Conservation (phyloP, 2,797 vertebrate species). For the Thalassophryne amazonica region DNA sequence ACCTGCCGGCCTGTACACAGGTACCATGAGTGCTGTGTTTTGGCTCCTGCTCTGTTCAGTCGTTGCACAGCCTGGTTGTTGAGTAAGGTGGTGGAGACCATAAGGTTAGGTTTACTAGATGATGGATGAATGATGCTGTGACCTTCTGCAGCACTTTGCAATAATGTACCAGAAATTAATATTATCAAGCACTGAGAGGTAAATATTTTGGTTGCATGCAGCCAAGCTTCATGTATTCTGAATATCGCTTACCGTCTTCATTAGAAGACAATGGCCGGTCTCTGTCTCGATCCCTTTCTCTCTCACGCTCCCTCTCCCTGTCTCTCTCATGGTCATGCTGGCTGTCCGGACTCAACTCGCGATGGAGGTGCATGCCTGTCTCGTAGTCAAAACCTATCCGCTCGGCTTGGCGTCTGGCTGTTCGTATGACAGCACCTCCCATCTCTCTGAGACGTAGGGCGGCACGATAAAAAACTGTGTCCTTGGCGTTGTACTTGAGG, state of each 20-base stretch:
- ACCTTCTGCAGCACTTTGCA: no score
- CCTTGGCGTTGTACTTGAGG: conserved; percentile 99
- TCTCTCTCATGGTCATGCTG: conserved; percentile 83
- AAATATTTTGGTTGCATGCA: background rate
- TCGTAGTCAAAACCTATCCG: conserved; percentile 97
- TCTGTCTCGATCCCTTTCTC: conserved; percentile 55
- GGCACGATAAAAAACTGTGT: conserved; percentile 96
- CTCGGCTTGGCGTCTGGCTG: conserved; percentile 92
- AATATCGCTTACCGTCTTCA: conserved; percentile 73
- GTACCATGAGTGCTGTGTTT: no score
- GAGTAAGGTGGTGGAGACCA: no score
- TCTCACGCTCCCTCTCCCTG: conserved; percentile 64
- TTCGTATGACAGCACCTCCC: conserved; percentile 85
- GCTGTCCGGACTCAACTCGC: conserved; percentile 80
- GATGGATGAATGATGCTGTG: no score
- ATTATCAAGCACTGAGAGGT: no score
- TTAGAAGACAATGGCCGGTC: conserved; percentile 70
- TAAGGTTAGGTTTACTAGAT: no score
- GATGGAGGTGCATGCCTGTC: conserved; percentile 92
- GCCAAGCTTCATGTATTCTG: no score
- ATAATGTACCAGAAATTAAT: no score
- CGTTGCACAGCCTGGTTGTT: no score
- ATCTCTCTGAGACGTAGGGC: conserved; percentile 92
- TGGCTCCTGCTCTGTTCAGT: no score
- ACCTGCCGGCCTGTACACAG: no score